Evolutionary conservation across 2,888 invertebrate genomes (phyloP).

Genomic region (Cordilura impudica): DNA sequence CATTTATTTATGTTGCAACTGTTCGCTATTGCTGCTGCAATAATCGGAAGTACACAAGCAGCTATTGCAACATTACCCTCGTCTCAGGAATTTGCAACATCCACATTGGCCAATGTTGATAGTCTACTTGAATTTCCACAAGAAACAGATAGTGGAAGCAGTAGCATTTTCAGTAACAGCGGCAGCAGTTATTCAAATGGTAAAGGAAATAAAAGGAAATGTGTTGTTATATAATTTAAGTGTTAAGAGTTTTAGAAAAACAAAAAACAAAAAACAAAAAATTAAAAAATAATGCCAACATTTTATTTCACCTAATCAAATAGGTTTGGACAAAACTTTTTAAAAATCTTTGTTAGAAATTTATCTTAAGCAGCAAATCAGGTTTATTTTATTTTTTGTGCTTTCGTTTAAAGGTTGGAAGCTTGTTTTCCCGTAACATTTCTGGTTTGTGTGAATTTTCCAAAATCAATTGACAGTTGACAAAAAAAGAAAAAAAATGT

Average conservation of each 20-base stretch:
- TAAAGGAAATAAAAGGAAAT: conserved; percentile 20
- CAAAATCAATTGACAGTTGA: not conserved
- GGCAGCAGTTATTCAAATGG: conserved; percentile 29
- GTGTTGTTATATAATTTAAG: not conserved
- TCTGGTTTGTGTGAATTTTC: not conserved
- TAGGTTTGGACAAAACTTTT: no score
- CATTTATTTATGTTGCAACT: conserved; percentile 68
- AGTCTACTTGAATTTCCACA: conserved; percentile 61
- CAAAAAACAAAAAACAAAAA: not conserved
- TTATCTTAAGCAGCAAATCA: not conserved
- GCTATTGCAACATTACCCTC: conserved; percentile 62
- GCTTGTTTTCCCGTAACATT: no score
- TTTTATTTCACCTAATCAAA: not conserved
- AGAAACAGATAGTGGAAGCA: conserved; percentile 10
- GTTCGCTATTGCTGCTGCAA: conserved; percentile 65
- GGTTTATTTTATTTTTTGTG: no score
- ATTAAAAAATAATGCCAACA: not conserved
- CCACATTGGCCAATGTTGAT: conserved; percentile 65
- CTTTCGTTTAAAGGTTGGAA: not conserved
- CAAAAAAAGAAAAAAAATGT: not conserved
- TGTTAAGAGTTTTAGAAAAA: not conserved
- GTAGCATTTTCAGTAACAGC: not conserved
- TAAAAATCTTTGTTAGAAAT: not conserved
- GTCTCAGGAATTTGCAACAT: conserved; percentile 58
- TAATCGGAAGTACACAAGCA: conserved; percentile 71